phyloP scores from a whole-genome alignment of 2,113 vertebrate species.

The Cinclus cinclus region DNA sequence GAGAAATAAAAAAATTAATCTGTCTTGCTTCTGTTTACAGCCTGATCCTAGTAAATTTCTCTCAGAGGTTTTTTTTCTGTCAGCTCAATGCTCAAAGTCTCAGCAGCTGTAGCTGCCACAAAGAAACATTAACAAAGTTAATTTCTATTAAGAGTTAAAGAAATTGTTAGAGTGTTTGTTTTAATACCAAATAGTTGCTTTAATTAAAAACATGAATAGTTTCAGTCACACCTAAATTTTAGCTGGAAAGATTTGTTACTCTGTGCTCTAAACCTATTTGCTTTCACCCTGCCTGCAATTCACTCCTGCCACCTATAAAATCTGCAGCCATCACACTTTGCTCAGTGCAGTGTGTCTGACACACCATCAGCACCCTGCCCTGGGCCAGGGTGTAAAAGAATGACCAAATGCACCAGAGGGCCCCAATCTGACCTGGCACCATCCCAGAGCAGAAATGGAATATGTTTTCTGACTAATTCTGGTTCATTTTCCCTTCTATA shows the following conservation, averaged over 20 bases:
- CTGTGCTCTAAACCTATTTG: background rate
- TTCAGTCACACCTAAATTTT: background rate
- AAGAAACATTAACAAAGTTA: background rate
- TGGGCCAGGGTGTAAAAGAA: conserved; percentile 24
- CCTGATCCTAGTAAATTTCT: background rate
- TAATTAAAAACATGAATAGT: background rate
- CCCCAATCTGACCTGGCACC: conserved; percentile 69
- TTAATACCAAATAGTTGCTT: background rate
- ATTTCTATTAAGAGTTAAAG: background rate
- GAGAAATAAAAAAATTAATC: background rate
- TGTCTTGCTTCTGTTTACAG: background rate
- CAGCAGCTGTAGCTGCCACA: background rate
- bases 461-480: conserved; percentile 30
- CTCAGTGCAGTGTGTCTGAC: conserved; percentile 34
- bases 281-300: background rate
- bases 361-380: conserved; percentile 7
- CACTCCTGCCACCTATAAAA: background rate
- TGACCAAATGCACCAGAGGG: conserved; percentile 44
- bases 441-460: conserved; percentile 50
- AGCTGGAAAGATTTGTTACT: background rate
- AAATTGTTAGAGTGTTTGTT: background rate
- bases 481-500: background rate
- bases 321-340: conserved; percentile 31
- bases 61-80: background rate
- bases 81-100: background rate